A percentile compares a stretch with the other conserved stretches of the same genome.
These are phyloP conservation scores for Rhogogaster chlorosoma DNA, from an alignment of 2,888 invertebrate species.

Conservation along the genomic window DNA sequence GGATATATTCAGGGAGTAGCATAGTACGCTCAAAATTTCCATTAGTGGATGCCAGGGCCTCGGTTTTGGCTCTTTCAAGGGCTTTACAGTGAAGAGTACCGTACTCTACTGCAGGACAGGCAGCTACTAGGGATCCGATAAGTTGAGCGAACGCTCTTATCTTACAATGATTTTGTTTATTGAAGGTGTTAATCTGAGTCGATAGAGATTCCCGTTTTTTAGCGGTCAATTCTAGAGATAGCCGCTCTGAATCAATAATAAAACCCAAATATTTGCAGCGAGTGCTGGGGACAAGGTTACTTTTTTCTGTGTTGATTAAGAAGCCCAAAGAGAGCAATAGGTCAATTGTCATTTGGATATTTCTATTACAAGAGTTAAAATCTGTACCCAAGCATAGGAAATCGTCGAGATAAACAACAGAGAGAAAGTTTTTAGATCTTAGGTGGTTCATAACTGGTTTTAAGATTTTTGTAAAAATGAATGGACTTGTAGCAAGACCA, in stretches of 20 bases:
- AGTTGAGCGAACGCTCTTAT: slow-evolving; percentile 41
- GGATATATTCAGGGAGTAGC: neutral
- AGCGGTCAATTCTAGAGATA: neutral
- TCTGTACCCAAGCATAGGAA: neutral
- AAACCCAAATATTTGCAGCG: slow-evolving; percentile 2
- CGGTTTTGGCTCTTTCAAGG: slow-evolving; percentile 24
- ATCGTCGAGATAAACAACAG: neutral
- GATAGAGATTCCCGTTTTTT: neutral
- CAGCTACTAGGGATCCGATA: slow-evolving; percentile 30
- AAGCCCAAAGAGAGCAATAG: slow-evolving; percentile 15
- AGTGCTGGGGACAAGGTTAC: neutral
- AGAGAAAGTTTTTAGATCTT: slow-evolving; percentile 20
- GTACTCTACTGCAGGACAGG: slow-evolving; percentile 36
- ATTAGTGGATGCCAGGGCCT: neutral
- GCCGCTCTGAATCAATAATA: neutral
- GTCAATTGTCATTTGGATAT: neutral
- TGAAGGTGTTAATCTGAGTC: neutral
- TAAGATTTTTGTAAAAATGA: slow-evolving; percentile 36
- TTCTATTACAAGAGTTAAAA: neutral
- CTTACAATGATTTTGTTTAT: neutral
- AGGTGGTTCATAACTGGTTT: slow-evolving; percentile 51
- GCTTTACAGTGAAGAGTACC: slow-evolving; percentile 22
- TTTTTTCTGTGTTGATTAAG: neutral
- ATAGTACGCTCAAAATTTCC: slow-evolving; percentile 29
- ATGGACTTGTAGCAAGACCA: slow-evolving; percentile 22